Conservation (phyloP, 2,888 invertebrate genomes). For the Chironomus riparius region DNA sequence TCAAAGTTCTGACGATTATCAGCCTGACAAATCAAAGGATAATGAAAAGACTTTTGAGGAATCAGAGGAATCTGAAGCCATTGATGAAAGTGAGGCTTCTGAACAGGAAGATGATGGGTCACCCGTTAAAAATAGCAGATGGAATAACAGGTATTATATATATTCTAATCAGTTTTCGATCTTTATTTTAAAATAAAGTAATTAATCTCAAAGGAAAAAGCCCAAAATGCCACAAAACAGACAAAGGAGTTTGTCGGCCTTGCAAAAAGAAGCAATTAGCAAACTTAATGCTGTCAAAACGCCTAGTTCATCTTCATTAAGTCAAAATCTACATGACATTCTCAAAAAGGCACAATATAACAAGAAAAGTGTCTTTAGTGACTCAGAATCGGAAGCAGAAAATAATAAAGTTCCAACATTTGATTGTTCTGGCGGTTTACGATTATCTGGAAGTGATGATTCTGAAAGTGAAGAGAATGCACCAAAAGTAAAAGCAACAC, state of each 20-base stretch:
- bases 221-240: background rate
- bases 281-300: background rate
- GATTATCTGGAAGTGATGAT: slow-evolving; percentile 33
- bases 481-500: slow-evolving; percentile 31
- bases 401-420: slow-evolving; percentile 34
- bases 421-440: slow-evolving; percentile 40
- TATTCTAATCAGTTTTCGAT: background rate
- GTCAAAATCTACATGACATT: background rate
- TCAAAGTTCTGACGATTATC: slow-evolving; percentile 41
- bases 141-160: background rate
- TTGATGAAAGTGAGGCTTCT: background rate
- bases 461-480: slow-evolving; percentile 33
- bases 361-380: background rate
- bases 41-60: slow-evolving; percentile 29
- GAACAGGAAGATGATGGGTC: background rate
- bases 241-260: background rate
- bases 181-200: no score
- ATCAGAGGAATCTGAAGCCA: slow-evolving; percentile 37
- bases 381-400: slow-evolving; percentile 12
- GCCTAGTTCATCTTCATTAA: background rate
- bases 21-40: slow-evolving; percentile 28
- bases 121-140: background rate
- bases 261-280: background rate
- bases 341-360: background rate
- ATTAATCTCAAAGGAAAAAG: background rate